Evolutionary conservation across 2,113 vertebrate species (phyloP).

Genomic region (Pristiophorus japonicus): DNA sequence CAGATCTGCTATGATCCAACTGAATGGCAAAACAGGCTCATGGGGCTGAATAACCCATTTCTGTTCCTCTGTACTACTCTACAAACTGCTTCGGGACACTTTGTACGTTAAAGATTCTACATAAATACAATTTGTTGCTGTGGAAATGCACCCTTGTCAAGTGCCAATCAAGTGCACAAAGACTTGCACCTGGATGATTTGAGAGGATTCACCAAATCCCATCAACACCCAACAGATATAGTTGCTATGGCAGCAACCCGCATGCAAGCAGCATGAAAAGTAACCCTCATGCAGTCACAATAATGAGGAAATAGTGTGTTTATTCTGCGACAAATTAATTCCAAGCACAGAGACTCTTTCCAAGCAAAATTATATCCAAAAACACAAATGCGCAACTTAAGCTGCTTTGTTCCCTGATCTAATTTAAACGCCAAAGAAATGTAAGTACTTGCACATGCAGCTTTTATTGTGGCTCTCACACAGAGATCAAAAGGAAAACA

Average conservation of each 20-base stretch:
- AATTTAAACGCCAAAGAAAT: not conserved
- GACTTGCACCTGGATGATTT: not conserved
- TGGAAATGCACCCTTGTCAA: not conserved
- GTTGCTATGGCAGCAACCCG: not conserved
- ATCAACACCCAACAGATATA: not conserved
- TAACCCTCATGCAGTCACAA: not conserved
- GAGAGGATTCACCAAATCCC: not conserved
- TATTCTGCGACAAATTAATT: not conserved
- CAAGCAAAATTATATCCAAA: not conserved
- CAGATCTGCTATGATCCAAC: not conserved
- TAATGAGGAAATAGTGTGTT: not conserved
- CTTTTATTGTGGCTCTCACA: not conserved
- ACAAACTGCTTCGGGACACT: not conserved
- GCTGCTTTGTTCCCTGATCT: not conserved
- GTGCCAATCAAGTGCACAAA: not conserved
- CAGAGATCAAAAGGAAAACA: not conserved
- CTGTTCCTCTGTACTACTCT: too few species aligned
- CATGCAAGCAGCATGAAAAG: not conserved
- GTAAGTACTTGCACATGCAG: not conserved
- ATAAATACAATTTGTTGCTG: not conserved
- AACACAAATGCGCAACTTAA: not conserved
- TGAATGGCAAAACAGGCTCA: not conserved
- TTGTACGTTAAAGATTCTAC: not conserved
- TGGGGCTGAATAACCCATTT: not conserved
- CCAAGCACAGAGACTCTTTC: not conserved